Evolutionary conservation across 2,888 invertebrate genomes (phyloP), one percentile per base, ranked within the genome.

Genomic region (Hedya salicella): DNA sequence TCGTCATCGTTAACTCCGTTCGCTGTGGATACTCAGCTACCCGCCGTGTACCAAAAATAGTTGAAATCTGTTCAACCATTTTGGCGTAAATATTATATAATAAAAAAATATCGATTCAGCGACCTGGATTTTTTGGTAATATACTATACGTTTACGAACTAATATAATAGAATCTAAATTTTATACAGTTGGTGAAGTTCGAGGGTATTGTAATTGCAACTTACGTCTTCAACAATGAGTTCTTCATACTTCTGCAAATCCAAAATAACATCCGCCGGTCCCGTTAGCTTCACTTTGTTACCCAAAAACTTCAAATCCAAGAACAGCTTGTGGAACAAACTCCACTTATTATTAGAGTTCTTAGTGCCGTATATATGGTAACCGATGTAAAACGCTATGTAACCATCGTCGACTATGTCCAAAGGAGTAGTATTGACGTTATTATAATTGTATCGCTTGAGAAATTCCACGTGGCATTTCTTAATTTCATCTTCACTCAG

Each of bases 311-410:
- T 93, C 68, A 96, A 89, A 89, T 96, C 90, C 42, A 95, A 88
- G 81, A 94, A 96, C 69, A 96, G 80, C 32, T 85, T 85, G 25
- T 91, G 88, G 79, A 96, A 96, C 70, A 94, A 86, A 6, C 86
- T 79, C 82, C 88, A 93, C 64, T 80, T 85, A 44, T 89, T 84
- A 46, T 85, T 82, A 17, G 76, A 71, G 73, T 91, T 85, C 30
- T 89, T 81, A 1, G 95, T 94, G 30, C 87, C 76, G 66, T 93
- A 88, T 66, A 96, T 87, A 82, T 96, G 96, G 76, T 96, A 94
- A 6, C 95, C 96, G 56, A 96, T 93, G 76, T 95, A 95, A 39
- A 93, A 95, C 11, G 94, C 94, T 73, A 95, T 95, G 76, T 96
- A 96, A 53, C 95, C 95, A 77, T 96, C 96, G 69, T 95, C 93